phyloP scores from a whole-genome alignment of 2,113 vertebrate species.

The Ciconia boyciana region DNA sequence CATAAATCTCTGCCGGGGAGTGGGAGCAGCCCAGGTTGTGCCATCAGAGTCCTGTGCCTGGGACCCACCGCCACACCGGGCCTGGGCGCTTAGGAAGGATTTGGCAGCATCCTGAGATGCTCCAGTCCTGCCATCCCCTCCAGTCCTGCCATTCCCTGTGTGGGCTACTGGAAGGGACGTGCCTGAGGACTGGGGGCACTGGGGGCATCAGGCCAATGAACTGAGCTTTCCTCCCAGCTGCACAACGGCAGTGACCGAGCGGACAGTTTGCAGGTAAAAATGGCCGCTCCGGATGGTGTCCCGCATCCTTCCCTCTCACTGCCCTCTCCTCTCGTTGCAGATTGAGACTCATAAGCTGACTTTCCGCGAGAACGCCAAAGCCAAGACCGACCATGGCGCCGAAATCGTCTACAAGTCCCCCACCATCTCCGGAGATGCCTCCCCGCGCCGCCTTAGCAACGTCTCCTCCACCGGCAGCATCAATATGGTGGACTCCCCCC shows the following conservation, averaged over 20 bases:
- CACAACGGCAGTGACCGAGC: accelerated
- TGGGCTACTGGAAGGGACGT: neutral
- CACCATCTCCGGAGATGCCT: conserved; percentile 85
- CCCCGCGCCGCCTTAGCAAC: conserved; percentile 92
- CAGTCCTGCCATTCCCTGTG: accelerated
- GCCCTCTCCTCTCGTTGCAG: conserved; percentile 40
- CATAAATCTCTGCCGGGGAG: neutral
- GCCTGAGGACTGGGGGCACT: neutral
- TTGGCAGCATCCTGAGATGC: neutral
- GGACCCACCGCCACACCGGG: accelerated
- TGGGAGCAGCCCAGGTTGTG: neutral
- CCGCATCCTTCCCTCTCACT: neutral
- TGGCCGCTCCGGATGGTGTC: accelerated
- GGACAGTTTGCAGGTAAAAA: neutral
- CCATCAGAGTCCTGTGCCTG: neutral
- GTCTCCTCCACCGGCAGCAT: conserved; percentile 96
- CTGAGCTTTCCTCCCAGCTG: neutral
- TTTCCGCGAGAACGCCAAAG: conserved; percentile 95
- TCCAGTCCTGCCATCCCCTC: neutral
- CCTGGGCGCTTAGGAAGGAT: neutral
- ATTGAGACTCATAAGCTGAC: conserved; percentile 96
- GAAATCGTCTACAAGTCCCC: conserved; percentile 91
- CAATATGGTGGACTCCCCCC: conserved; percentile 93
- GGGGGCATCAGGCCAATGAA: accelerated
- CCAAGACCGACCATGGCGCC: conserved; percentile 97